Base-by-base conservation (phyloP, 2,888 invertebrate genomes). In the Zaprionus bogoriensis region DNA sequence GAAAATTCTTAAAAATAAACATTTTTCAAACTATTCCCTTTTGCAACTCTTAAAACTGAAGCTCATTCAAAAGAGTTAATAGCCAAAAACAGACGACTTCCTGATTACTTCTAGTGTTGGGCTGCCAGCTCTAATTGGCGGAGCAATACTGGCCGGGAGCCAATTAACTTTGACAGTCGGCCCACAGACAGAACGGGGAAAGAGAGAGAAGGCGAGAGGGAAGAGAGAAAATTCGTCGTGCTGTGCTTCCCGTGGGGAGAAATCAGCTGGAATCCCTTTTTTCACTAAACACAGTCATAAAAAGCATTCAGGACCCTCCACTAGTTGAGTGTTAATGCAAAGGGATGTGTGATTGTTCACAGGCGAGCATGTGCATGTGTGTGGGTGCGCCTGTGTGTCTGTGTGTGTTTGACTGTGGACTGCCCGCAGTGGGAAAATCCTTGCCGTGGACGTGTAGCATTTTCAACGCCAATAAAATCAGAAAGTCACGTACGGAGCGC, bases 381-480 rank as follows among this genome's bases (percentile, higher is more conserved):
- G 44, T 23, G 36, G 0, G 12, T 22, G 36, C 10, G 2, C 0
- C 7, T 20, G 39, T 42, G 20, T 44, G 28, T 28, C 41, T 1
- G 17, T 23, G 45, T 12, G 2, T 0, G n/a, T 22, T 30, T 42
- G 22, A 38, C 20, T 28, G 41, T 17, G 44, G 63, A 44, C 47
- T 38, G 36, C 36, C 62, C 71, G 64, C 74, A n/a, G n/a, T 68
- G 64, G 66, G 66, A 59, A 47, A 67, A 82, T 71, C 87, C 73
- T 75, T 51, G 55, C 63, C 3, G 67, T 58, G 70, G 87, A 82
- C 82, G 82, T 87, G 78, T 65, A 73, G 85, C 70, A 85, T 77
- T 85, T 87, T 74, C 81, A 78, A 77, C 81, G 81, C 80, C 82
- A 88, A 89, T 89, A 88, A 89, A 88, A 88, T 86, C 85, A 74